Conservation (phyloP, 1,140 invertebrate genomes). For the Drosophila baimaii region DNA sequence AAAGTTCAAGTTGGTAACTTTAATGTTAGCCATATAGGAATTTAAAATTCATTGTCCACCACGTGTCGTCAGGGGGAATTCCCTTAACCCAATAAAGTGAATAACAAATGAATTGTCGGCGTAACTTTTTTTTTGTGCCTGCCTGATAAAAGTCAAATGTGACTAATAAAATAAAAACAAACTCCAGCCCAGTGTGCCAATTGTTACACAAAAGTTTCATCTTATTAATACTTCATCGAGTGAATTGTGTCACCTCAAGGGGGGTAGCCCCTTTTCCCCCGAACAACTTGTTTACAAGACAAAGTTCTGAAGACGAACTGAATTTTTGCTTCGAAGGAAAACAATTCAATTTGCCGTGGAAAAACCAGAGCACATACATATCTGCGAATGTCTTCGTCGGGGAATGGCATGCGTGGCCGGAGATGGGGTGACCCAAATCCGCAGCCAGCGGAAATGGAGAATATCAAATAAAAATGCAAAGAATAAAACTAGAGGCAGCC, state of each 20-base stretch:
- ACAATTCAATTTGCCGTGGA: conserved; percentile 78
- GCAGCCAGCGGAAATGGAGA: conserved; percentile 49
- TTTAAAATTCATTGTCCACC: background rate
- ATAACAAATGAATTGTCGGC: conserved; percentile 28
- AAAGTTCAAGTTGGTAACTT: background rate
- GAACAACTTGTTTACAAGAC: conserved; percentile 74
- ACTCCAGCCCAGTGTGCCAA: conserved; percentile 10
- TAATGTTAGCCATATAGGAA: background rate
- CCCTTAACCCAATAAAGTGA: conserved; percentile 16
- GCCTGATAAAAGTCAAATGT: conserved; percentile 59
- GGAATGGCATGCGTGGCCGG: conserved; percentile 53
- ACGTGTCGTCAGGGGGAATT: background rate
- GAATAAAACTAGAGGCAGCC: conserved; percentile 48
- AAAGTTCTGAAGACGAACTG: conserved; percentile 46
- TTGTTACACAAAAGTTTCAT: conserved; percentile 45
- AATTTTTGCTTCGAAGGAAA: conserved; percentile 65
- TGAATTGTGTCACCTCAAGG: conserved; percentile 60
- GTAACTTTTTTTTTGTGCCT: conserved; percentile 16
- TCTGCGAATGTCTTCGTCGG: conserved; percentile 56
- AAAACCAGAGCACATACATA: conserved; percentile 49
- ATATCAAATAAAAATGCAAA: conserved; percentile 73
- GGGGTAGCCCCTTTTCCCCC: background rate
- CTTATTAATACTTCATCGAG: conserved; percentile 78
- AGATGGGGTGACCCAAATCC: conserved; percentile 72
- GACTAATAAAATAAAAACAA: conserved; percentile 48